Evolutionary conservation across 2,888 invertebrate genomes (phyloP), one percentile per base, ranked within the genome.

Genomic region (Caenorhabditis sp.): DNA sequence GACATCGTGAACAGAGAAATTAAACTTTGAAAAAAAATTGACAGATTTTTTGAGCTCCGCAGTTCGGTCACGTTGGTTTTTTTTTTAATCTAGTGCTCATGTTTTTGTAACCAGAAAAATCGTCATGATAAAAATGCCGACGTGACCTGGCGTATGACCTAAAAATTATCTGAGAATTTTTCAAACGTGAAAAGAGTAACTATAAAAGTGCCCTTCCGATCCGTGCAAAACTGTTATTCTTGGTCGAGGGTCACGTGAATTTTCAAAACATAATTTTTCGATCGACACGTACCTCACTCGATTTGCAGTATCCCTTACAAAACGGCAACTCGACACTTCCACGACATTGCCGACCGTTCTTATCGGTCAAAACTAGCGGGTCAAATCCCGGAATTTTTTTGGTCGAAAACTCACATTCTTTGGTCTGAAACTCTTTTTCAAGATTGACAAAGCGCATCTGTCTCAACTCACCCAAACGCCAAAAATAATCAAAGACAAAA

Each of bases 251-350:
- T 36, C 12, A 36, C 12, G 5, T 5, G 55, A 4, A 19, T 19
- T n/a, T 5, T 14, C 3, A 23, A 26, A 24, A 8, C 24, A 50
- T 6, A n/a, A 43, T 3, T 62, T 17, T 24, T 62, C 2, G 36
- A 4, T 21, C 36, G 43, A 10, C 17, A 14, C 17, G 21, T 24
- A 78, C 78, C 69, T 79, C 78, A 43, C 76, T 76, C 21, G 78
- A 76, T 66, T 76, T 79, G 57, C 78, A 79, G 72, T 66, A 79
- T n/a, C 78, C 78, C 49, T 65, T 66, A 60, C 78, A 79, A 10
- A 79, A 67, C n/a, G 78, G 78, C 19, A 79, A 61, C 26, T 67
- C 65, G 23, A 79, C 72, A 17, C 64, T 70, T 57, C 78, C 78
- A n/a, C 72, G 66, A 57, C 78, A 79, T 19, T 64, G 63, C 59